Conservation (phyloP, 2,113 vertebrate species). For the Leuciscus idus region DNA sequence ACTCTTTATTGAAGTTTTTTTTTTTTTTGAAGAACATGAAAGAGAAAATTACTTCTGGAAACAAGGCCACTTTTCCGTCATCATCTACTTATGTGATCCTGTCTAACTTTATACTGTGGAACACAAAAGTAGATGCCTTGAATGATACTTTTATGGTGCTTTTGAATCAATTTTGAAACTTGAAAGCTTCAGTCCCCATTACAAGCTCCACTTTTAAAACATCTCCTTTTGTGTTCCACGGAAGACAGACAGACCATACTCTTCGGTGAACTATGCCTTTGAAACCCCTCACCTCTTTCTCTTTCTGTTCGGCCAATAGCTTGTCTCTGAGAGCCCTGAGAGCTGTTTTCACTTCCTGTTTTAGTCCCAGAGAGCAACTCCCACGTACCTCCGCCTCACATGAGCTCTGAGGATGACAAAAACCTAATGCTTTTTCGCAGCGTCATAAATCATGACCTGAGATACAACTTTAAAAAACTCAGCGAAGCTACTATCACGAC, state of each 20-base stretch:
- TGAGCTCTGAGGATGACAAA: constrained; percentile 59
- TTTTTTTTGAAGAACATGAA: neutral
- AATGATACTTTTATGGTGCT: neutral
- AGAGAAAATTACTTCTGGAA: neutral
- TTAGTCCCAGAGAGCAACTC: constrained; percentile 64
- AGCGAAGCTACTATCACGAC: neutral
- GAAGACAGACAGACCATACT: neutral
- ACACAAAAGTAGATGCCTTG: neutral
- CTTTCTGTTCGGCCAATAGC: constrained; percentile 67
- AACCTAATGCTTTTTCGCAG: constrained; percentile 17
- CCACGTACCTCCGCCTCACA: constrained; percentile 51
- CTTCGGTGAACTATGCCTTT: neutral
- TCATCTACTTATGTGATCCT: neutral
- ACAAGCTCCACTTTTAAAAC: neutral
- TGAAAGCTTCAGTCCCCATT: neutral
- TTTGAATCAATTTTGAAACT: neutral
- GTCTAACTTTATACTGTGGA: neutral
- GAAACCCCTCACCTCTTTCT: constrained; percentile 59
- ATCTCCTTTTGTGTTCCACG: neutral
- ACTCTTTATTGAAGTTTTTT: neutral
- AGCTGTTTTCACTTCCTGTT: constrained; percentile 71
- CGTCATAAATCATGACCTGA: constrained; percentile 1
- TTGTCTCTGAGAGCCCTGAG: constrained; percentile 72
- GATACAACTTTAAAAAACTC: neutral
- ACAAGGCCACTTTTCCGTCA: neutral